Base-by-base conservation (phyloP, 53 echinoderm and acorn worm species). In the Echinometra lucunter region DNA sequence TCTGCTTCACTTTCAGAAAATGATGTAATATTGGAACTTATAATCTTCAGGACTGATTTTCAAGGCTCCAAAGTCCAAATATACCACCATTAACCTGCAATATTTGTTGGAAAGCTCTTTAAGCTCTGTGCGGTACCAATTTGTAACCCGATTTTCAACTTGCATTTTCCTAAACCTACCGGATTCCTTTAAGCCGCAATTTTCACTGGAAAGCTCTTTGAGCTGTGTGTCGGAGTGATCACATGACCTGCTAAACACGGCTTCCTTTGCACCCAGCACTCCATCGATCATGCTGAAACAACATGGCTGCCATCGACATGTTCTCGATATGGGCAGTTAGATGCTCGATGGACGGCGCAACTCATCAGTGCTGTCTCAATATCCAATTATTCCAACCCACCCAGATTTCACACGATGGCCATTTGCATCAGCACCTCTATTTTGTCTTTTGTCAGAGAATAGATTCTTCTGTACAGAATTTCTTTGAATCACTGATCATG, bases 201-300 rank as follows among this genome's bases (percentile, higher is more conserved):
- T 40, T 75, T 75, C 21, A 75, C 21, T 75, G 37, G 17, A 75
- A 75, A 75, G 40, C 38, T 40, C 5, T 38, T 11, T 40, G 45
- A 9, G 25, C 85, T 49, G 0, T 38, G 19, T 49, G 45, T 47
- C 17, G 19, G 28, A 47, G 85, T 49, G 47, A 85, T 85, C 85
- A 85, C 85, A 85, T 85, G 85, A 85, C 28, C 49, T 49, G n/a
- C 13, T 47, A 49, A 58, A 89, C 89, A 89, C 5, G 38, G 89
- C n/a, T 58, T 58, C 89, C 89, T 35, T 27, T 37, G 13, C 35
- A 89, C 89, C 34, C 34, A 23, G 37, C 40, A 60, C 57, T 89
- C 89, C 23, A 89, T 40, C 60, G 60, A 89, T 60, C 89, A 60
- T 58, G 89, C 89, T 58, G 58, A 37, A 89, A 89, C 89, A 89